phyloP scores from a whole-genome alignment of 2,888 invertebrate species.

The Drosophila nr. perissopoda region DNA sequence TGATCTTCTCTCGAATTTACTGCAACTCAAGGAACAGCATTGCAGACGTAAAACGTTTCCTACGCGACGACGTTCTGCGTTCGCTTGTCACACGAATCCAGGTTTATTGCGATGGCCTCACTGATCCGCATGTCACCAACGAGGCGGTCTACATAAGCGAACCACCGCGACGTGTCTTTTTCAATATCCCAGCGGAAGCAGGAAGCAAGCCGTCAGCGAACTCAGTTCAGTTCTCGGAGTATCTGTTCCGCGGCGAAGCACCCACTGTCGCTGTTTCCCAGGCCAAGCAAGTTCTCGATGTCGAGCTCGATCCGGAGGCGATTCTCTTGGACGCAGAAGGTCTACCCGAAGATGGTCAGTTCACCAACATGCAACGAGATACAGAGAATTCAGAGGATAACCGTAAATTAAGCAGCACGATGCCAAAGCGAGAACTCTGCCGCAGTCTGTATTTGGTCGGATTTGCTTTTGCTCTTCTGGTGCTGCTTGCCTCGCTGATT shows the following conservation, averaged over 20 bases:
- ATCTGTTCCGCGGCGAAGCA: slow-evolving; percentile 95
- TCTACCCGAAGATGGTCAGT: slow-evolving; percentile 89
- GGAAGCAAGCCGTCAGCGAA: slow-evolving; percentile 52
- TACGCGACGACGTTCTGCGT: slow-evolving; percentile 93
- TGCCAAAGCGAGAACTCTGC: slow-evolving; percentile 87
- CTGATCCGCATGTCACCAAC: slow-evolving; percentile 84
- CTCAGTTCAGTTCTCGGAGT: slow-evolving; percentile 92
- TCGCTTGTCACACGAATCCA: slow-evolving; percentile 94
- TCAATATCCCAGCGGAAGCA: slow-evolving; percentile 87
- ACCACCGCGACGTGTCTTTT: slow-evolving; percentile 94
- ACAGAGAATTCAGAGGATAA: slow-evolving; percentile 33
- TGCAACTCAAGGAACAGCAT: slow-evolving; percentile 91
- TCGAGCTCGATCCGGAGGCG: slow-evolving; percentile 89
- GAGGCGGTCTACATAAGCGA: slow-evolving; percentile 90
- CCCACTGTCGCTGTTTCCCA: slow-evolving; percentile 92
- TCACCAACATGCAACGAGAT: slow-evolving; percentile 38
- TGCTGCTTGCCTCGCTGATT: slow-evolving; percentile 87
- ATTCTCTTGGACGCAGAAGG: slow-evolving; percentile 91
- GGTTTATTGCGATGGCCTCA: slow-evolving; percentile 96
- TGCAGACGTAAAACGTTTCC: slow-evolving; percentile 89
- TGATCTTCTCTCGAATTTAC: slow-evolving; percentile 88
- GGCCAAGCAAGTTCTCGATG: slow-evolving; percentile 92
- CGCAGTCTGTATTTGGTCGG: slow-evolving; percentile 86
- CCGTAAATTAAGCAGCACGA: slow-evolving; percentile 86
- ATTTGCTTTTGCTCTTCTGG: slow-evolving; percentile 88